These are phyloP conservation scores for Alca torda DNA, from an alignment of 2,797 vertebrate species.

Conservation along the genomic window DNA sequence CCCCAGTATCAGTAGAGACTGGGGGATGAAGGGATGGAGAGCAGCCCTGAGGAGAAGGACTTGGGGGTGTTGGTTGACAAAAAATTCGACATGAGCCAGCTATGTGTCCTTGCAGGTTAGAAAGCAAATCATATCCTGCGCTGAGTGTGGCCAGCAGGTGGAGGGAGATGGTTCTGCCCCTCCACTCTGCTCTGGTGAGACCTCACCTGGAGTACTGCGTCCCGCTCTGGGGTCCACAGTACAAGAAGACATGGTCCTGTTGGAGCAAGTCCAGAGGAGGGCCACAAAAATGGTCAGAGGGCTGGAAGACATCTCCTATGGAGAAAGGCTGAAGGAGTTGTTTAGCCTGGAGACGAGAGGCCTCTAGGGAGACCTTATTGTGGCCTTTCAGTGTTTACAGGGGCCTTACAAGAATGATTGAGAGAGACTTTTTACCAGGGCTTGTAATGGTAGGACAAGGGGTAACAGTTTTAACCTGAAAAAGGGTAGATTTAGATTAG, in stretches of 20 bases:
- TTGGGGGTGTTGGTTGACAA: neutral
- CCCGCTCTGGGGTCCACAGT: neutral
- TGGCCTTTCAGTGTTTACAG: neutral
- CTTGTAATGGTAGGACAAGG: neutral
- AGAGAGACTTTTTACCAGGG: neutral
- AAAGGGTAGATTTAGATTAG: neutral
- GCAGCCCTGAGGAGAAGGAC: neutral
- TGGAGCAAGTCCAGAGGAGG: neutral
- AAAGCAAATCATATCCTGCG: fast-evolving
- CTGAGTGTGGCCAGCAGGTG: neutral
- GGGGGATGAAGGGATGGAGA: neutral
- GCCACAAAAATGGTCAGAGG: neutral
- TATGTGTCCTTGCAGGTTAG: fast-evolving
- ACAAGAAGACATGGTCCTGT: neutral
- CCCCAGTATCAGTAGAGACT: neutral
- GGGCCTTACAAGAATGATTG: neutral
- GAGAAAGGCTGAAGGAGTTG: neutral
- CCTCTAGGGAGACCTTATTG: neutral
- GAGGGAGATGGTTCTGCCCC: neutral
- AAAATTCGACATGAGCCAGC: neutral
- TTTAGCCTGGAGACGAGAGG: neutral
- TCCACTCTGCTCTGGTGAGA: neutral
- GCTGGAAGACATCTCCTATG: neutral
- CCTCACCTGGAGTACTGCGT: neutral
- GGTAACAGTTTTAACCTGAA: neutral